Evolutionary conservation across 1,140 invertebrate species (phyloP), one percentile per base, ranked within the genome.

Genomic region (Pseudomyrmex concolor): DNA sequence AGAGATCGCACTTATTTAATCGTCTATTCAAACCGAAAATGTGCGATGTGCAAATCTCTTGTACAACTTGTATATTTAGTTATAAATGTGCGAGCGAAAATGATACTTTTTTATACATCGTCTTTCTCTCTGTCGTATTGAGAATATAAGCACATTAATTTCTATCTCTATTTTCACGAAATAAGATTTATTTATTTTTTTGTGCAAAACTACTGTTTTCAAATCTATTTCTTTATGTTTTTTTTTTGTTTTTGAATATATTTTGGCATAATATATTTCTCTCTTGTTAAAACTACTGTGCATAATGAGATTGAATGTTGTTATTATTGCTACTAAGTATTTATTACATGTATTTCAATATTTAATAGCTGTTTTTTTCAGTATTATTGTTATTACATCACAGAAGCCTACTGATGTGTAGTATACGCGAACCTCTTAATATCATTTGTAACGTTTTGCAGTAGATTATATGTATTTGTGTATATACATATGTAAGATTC

Each of bases 21-120:
- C 2, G 22, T 63, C 13, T 68, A 59, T 34, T 34, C 34, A 34
- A 13, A 19, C 25, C n/a, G 17, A 54, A 45, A 45, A 60, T 25
- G n/a, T 25, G 3, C 59, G 19, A 55, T 76, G 68, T 9, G n/a
- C 55, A 45, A 54, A 72, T 80, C 70, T 62, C 1, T 77, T 43
- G 51, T 68, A 89, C 72, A 48, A 86, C 50, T 83, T 63, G 10
- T 17, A 12, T 72, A 83, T 71, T 78, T 78, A 73, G 48, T 70
- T 84, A 50, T 60, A 70, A 34, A 34, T 34, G 34, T 55, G 34
- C 78, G 57, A 80, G 70, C 64, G 25, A 80, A 51, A 59, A 71
- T 67, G 73, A 34, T 78, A 86, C 83, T 50, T 78, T 87, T 86
- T 84, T 86, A 86, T 71, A 84, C 45, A 86, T 34, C 25, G n/a